Evolutionary conservation across 2,113 vertebrate species (phyloP).

Genomic region (Callopanchax toddi): DNA sequence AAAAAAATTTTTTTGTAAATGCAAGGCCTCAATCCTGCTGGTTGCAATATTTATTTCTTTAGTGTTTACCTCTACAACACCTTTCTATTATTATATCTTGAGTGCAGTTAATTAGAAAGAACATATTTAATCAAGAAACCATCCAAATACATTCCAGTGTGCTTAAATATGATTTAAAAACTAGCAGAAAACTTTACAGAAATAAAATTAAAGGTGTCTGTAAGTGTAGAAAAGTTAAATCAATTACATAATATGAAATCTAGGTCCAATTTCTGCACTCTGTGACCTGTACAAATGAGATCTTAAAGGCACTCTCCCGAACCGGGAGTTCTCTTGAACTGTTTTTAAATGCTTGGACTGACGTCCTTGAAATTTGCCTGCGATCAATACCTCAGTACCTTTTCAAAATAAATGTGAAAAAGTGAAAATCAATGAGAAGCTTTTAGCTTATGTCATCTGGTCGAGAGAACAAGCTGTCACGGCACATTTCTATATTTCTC

Average conservation of each 20-base stretch:
- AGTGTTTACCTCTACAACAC: too few species aligned
- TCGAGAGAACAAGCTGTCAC: slow-evolving; percentile 3
- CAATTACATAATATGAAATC: slow-evolving; percentile 17
- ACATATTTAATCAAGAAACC: too few species aligned
- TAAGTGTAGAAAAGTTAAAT: neutral
- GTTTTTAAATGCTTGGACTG: slow-evolving; percentile 31
- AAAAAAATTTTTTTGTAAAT: too few species aligned
- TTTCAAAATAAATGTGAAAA: slow-evolving; percentile 33
- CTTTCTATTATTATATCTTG: too few species aligned
- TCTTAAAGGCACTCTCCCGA: slow-evolving; percentile 19
- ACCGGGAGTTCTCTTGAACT: slow-evolving; percentile 14
- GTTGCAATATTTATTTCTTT: too few species aligned
- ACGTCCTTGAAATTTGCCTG: slow-evolving; percentile 18
- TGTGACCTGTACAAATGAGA: slow-evolving; percentile 24
- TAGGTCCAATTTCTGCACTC: slow-evolving; percentile 25
- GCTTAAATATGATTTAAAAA: neutral
- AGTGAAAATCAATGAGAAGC: slow-evolving; percentile 30
- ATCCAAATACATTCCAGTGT: too few species aligned
- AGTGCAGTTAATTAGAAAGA: too few species aligned
- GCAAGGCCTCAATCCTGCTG: too few species aligned
- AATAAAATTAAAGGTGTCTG: neutral
- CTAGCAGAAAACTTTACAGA: neutral
- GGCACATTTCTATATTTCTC: neutral
- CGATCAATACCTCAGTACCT: slow-evolving; percentile 12
- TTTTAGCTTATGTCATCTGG: slow-evolving; percentile 20